Percentiles rank a stretch among this genome's conserved stretches.
Evolutionary conservation across 2,113 vertebrate species (phyloP).

Genomic region (Seriola aureovittata): DNA sequence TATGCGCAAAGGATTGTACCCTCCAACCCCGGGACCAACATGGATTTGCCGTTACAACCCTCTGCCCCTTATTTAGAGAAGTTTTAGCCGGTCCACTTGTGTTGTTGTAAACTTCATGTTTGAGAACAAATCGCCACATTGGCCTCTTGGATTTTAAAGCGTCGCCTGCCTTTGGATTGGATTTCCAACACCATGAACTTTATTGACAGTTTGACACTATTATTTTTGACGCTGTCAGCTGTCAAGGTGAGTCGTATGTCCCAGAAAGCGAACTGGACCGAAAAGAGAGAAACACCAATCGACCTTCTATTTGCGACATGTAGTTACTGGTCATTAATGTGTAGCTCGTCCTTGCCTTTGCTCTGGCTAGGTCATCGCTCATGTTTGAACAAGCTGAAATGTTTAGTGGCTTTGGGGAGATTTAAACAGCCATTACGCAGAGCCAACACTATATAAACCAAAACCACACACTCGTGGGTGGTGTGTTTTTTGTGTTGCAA

Average conservation of each 20-base stretch:
- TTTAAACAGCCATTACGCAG: constrained; percentile 68
- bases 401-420: constrained; percentile 55
- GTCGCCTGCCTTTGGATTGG: constrained; percentile 74
- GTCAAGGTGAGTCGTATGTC: constrained; percentile 85
- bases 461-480: constrained; percentile 19
- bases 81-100: constrained; percentile 74
- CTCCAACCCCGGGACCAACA: constrained; percentile 74
- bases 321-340: constrained; percentile 66
- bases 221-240: constrained; percentile 88
- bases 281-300: not conserved
- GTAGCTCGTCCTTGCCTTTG: constrained; percentile 81
- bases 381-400: constrained; percentile 66
- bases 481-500: constrained; percentile 10
- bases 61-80: constrained; percentile 67
- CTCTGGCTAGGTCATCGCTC: constrained; percentile 81
- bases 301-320: constrained; percentile 47
- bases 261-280: constrained; percentile 4
- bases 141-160: constrained; percentile 80
- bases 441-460: constrained; percentile 41
- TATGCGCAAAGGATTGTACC: constrained; percentile 68
- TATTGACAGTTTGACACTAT: constrained; percentile 87
- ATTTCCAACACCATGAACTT: constrained; percentile 88
- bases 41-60: constrained; percentile 76
- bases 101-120: constrained; percentile 71
- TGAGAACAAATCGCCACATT: constrained; percentile 72